These are phyloP conservation scores for Cynopterus sphinx DNA, from an alignment of 2,797 vertebrate species.

Conservation along the genomic window DNA sequence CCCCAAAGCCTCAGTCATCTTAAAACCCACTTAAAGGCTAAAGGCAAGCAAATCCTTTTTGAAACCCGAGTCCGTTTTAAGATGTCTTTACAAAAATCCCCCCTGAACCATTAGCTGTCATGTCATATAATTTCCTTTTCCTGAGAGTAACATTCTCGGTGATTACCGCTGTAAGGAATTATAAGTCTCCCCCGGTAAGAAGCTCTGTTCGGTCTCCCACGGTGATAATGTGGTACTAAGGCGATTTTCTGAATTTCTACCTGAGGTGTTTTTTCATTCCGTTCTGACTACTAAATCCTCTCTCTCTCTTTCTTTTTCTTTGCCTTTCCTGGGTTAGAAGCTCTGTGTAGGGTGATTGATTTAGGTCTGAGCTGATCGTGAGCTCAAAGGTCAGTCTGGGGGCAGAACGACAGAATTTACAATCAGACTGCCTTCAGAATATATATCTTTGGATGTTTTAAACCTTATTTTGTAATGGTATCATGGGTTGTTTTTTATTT, in stretches of 20 bases:
- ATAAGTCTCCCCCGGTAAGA: background rate
- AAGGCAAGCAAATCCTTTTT: conserved; percentile 63
- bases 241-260: conserved; percentile 65
- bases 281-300: background rate
- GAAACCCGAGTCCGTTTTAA: conserved; percentile 61
- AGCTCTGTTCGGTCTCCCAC: background rate
- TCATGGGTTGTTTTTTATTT: background rate
- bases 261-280: conserved; percentile 25
- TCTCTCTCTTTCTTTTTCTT: background rate
- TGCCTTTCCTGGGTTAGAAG: background rate
- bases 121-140: conserved; percentile 53
- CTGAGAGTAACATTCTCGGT: background rate
- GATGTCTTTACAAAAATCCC: conserved; percentile 60
- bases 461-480: background rate
- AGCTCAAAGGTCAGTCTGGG: background rate
- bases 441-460: background rate
- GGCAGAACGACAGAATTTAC: background rate
- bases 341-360: background rate
- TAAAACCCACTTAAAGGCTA: conserved; percentile 59
- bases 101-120: conserved; percentile 46
- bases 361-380: background rate
- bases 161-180: conserved; percentile 60
- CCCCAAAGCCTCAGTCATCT: background rate
- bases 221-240: conserved; percentile 49
- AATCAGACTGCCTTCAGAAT: background rate